These are phyloP conservation scores for Diuraphis noxia DNA, from an alignment of 1,140 invertebrate genomes.

Conservation along the genomic window DNA sequence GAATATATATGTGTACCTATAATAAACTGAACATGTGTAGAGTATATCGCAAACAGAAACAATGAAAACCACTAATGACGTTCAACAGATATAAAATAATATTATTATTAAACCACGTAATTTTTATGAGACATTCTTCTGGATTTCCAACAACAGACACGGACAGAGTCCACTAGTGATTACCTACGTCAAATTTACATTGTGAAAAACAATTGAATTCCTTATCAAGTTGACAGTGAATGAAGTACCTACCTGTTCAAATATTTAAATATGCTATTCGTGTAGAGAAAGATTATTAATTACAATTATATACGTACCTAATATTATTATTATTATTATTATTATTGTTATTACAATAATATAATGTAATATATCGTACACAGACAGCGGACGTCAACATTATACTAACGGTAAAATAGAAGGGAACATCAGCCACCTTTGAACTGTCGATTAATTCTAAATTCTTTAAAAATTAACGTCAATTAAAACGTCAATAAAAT, in stretches of 20 bases:
- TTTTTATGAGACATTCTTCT: neutral
- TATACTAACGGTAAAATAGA: neutral
- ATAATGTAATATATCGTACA: neutral
- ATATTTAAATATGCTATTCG: neutral
- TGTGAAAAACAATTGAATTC: neutral
- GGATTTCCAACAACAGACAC: neutral
- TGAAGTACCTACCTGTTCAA: neutral
- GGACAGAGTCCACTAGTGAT: neutral
- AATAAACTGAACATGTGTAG: neutral
- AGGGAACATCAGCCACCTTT: neutral
- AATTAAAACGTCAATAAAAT: constrained; percentile 13
- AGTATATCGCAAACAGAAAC: neutral
- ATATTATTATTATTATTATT: neutral
- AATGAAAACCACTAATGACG: neutral
- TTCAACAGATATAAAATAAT: neutral
- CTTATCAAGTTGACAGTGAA: neutral
- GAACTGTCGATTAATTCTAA: constrained; percentile 2
- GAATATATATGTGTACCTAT: neutral
- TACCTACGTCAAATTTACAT: neutral
- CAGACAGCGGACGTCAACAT: neutral
- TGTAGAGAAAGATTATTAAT: neutral
- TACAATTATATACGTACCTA: neutral
- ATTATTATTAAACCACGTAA: neutral
- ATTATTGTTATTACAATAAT: neutral
- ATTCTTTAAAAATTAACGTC: constrained; percentile 32